Evolutionary conservation across 1,140 invertebrate genomes (phyloP).

Genomic region (Drosophila suzukii): DNA sequence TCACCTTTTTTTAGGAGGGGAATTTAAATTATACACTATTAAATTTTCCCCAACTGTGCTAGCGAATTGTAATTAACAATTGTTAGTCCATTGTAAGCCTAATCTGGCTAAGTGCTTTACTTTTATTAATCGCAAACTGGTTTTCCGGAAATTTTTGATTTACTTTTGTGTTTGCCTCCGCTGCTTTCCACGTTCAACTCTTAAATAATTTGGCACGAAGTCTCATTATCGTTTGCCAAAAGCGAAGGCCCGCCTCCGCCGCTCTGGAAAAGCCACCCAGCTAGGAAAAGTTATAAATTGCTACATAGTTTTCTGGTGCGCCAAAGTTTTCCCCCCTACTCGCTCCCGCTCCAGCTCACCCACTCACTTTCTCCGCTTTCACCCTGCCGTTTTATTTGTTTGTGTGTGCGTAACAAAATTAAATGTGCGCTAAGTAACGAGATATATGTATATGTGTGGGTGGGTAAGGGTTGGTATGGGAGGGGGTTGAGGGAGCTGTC

Average conservation of each 20-base stretch:
- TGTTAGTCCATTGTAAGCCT: conserved; percentile 38
- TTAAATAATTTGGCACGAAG: conserved; percentile 63
- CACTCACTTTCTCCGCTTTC: conserved; percentile 6
- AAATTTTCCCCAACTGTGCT: not conserved
- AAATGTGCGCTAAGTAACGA: conserved; percentile 81
- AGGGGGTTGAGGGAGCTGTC: conserved; percentile 1
- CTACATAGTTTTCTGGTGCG: conserved; percentile 75
- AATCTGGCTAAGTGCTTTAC: conserved; percentile 52
- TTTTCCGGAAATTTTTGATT: conserved; percentile 51
- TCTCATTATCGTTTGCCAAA: conserved; percentile 60
- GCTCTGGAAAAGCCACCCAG: not conserved
- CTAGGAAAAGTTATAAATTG: conserved; percentile 74
- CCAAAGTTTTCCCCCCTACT: conserved; percentile 37
- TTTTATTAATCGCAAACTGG: conserved; percentile 52
- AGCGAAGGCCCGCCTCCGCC: not conserved
- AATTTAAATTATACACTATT: conserved; percentile 24
- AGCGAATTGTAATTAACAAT: conserved; percentile 49
- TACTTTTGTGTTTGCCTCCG: conserved; percentile 37
- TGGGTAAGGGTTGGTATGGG: not conserved
- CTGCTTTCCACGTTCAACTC: conserved; percentile 26
- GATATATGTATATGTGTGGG: conserved; percentile 20
- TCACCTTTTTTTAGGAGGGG: not conserved
- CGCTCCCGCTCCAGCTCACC: conserved; percentile 8
- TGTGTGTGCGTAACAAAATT: conserved; percentile 72
- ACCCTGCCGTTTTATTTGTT: conserved; percentile 13